Evolutionary conservation across 2,888 invertebrate species (phyloP).

Genomic region (Yponomeuta malinellus): DNA sequence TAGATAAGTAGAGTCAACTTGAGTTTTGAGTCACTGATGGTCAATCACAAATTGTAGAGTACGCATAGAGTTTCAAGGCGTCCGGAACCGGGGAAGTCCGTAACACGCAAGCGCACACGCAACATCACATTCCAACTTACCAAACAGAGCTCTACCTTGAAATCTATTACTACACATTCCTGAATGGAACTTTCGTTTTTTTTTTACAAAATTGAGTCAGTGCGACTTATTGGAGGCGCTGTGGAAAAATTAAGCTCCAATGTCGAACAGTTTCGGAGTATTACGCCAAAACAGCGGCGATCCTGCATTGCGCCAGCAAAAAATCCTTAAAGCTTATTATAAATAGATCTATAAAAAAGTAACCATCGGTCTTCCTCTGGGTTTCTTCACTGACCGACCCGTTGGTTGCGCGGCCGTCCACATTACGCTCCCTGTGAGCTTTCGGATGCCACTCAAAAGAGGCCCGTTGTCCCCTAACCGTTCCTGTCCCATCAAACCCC

Average conservation of each 20-base stretch:
- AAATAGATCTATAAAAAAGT: neutral
- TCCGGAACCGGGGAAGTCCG: too few relatives aligned
- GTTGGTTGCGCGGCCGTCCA: conserved; percentile 9
- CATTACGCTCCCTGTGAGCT: neutral
- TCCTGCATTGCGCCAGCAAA: conserved; percentile 6
- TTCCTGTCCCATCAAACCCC: conserved; percentile 3
- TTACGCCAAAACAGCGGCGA: neutral
- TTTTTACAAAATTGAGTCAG: too few relatives aligned
- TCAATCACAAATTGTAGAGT: too few relatives aligned
- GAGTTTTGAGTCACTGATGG: too few relatives aligned
- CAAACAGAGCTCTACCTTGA: too few relatives aligned
- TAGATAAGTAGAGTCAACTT: too few relatives aligned
- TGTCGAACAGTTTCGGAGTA: neutral
- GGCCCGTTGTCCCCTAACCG: neutral
- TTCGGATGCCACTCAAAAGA: neutral
- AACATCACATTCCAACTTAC: too few relatives aligned
- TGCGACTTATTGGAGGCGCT: neutral
- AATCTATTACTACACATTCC: too few relatives aligned
- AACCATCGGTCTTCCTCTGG: conserved; percentile 10
- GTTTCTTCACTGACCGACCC: conserved; percentile 9
- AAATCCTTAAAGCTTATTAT: neutral
- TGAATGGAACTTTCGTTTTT: too few relatives aligned
- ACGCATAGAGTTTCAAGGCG: too few relatives aligned
- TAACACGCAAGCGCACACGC: too few relatives aligned
- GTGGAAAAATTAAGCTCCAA: neutral